These are phyloP conservation scores for Cabera pusaria DNA, from an alignment of 2,888 invertebrate genomes.

Conservation along the genomic window DNA sequence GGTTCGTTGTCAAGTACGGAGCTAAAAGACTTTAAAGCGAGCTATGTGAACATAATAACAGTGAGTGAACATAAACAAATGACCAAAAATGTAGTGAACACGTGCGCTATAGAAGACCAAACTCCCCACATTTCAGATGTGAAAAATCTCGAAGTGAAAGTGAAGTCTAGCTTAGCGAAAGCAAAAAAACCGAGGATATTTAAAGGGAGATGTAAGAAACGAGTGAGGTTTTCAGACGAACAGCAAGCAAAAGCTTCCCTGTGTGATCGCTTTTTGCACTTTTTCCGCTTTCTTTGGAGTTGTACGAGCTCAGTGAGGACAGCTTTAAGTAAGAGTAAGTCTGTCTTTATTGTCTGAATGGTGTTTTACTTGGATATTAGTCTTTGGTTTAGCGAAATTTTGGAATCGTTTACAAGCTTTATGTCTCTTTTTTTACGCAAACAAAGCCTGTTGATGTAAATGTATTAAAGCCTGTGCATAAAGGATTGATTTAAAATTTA, in stretches of 20 bases:
- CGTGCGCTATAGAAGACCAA: conserved; percentile 33
- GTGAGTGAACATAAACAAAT: conserved; percentile 44
- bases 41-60: conserved; percentile 41
- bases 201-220: conserved; percentile 58
- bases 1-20: conserved; percentile 49
- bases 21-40: conserved; percentile 42
- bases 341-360: conserved; percentile 36
- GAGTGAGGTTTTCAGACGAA: conserved; percentile 66
- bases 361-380: conserved; percentile 32
- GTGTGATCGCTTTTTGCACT: conserved; percentile 54
- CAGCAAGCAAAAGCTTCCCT: conserved; percentile 48
- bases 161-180: conserved; percentile 62
- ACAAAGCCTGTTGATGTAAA: no score
- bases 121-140: conserved; percentile 37
- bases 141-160: conserved; percentile 54
- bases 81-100: conserved; percentile 53
- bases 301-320: conserved; percentile 55
- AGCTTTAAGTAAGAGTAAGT: conserved; percentile 55
- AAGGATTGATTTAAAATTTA: no score
- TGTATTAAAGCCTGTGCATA: no score
- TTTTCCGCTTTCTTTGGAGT: conserved; percentile 63
- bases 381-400: conserved; percentile 29
- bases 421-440: no score
- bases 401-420: no score
- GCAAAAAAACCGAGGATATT: conserved; percentile 51